Conservation (phyloP, 2,888 invertebrate genomes). For the Hirtodrosophila histrioides region DNA sequence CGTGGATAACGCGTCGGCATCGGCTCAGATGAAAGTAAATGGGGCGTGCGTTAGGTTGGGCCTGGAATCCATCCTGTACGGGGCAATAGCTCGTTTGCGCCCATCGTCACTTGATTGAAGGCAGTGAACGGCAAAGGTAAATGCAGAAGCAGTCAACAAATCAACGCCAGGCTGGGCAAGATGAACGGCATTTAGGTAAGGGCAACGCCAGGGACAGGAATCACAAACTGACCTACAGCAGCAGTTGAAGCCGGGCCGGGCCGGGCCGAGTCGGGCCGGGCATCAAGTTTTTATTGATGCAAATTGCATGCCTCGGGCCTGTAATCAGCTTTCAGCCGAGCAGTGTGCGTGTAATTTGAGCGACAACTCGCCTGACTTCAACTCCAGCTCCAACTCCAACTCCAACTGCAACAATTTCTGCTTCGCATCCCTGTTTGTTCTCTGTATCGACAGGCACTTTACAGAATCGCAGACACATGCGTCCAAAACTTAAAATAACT, state of each 20-base stretch:
- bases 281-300: constrained; percentile 72
- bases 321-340: constrained; percentile 68
- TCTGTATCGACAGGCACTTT: constrained; percentile 23
- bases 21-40: constrained; percentile 64
- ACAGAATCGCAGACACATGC: constrained; percentile 18
- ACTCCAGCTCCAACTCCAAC: constrained; percentile 15
- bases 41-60: constrained; percentile 54
- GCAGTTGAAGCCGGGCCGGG: constrained; percentile 28
- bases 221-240: constrained; percentile 74
- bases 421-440: constrained; percentile 23
- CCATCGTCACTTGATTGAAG: constrained; percentile 75
- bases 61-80: constrained; percentile 41
- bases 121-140: constrained; percentile 41
- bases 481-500: constrained; percentile 10
- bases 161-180: constrained; percentile 62
- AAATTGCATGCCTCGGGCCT: constrained; percentile 73
- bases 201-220: constrained; percentile 31
- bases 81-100: constrained; percentile 55
- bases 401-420: constrained; percentile 8
- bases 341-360: constrained; percentile 74
- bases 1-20: constrained; percentile 41
- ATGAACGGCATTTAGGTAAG: constrained; percentile 47
- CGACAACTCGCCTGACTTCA: constrained; percentile 59
- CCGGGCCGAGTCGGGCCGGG: constrained; percentile 16
- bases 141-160: constrained; percentile 75